Base-by-base conservation (phyloP, 1,140 invertebrate genomes). In the Ips nitidus region DNA sequence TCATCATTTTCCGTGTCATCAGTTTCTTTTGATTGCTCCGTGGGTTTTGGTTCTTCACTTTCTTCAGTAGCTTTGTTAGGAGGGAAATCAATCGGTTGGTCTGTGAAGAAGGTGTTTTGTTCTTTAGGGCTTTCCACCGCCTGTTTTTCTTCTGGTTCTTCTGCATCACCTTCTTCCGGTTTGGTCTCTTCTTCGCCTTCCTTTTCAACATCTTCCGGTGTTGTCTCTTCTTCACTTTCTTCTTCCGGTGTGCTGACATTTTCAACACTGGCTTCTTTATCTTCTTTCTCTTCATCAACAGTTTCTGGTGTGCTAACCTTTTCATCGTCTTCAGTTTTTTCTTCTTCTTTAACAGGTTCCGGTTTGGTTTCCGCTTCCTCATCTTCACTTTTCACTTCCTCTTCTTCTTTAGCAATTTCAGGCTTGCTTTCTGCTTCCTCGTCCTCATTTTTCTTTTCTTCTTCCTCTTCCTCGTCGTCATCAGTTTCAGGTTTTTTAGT, bases 1-100 rank as follows among this genome's bases (percentile, higher is more conserved):
- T 47, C 6, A 2, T 62, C 76, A 69, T 80, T 74, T 71, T 71
- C 60, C 40, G 38, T n/a, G 22, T 63, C 52, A 39, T 50, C 22
- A 22, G 45, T 50, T 50, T 69, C 47, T 63, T 69, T 52, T 22
- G 22, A 22, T 22, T 22, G 22, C 22, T 22, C 22, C 22, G 22
- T 22, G 22, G 22, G 22, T 38, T 50, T 3, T 40, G 22, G 41
- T 45, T 56, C 56, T 1, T 47, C 22, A 39, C 39, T 41, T 2
- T 3, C 45, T 40, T 50, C 38, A 8, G 60, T 50, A 22, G 45
- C 7, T 3, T 22, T 3, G 3, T 3, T 22, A 22, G 22, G 22
- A 22, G 22, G 22, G 22, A 22, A 22, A 22, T 22, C 22, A 22
- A 22, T 22, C 0, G 22, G 22, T 22, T 22, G 22, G 22, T 22